Evolutionary conservation across 2,113 vertebrate species (phyloP).

Genomic region (Mungos mungo): DNA sequence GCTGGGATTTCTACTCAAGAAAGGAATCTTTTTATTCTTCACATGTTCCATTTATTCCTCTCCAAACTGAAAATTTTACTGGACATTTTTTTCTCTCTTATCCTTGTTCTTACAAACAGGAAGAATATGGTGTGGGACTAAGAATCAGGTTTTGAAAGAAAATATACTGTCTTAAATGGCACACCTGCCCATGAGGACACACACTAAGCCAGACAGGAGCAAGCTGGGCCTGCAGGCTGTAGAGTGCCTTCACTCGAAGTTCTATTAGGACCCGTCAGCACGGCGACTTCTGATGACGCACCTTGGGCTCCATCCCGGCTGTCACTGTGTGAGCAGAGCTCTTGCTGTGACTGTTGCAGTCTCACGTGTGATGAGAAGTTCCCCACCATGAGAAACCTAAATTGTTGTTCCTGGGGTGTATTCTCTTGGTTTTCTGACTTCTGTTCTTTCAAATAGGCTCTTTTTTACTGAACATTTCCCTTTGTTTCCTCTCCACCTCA

Average conservation of each 20-base stretch:
- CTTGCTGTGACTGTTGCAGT: background rate
- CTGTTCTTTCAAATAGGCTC: background rate
- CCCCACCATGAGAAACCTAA: background rate
- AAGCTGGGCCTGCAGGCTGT: background rate
- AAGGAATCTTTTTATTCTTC: no score
- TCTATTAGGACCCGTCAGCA: background rate
- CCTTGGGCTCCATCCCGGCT: background rate
- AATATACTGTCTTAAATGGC: no score
- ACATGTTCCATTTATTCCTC: no score
- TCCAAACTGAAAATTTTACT: no score
- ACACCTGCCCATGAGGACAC: no score
- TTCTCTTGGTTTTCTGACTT: background rate
- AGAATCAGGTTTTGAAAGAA: no score
- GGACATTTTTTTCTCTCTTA: no score
- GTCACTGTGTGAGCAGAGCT: background rate
- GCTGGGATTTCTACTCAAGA: no score
- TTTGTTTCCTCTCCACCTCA: background rate
- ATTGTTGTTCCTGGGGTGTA: background rate
- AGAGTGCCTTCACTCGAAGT: background rate
- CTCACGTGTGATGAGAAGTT: background rate
- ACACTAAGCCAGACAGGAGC: no score
- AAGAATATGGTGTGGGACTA: no score
- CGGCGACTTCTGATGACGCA: background rate
- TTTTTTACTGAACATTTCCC: background rate
- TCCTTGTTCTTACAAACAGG: no score